A percentile compares a stretch with the other conserved stretches of the same genome.
Evolutionary conservation across 2,888 invertebrate genomes (phyloP).

Genomic region (Oscheius sp.): DNA sequence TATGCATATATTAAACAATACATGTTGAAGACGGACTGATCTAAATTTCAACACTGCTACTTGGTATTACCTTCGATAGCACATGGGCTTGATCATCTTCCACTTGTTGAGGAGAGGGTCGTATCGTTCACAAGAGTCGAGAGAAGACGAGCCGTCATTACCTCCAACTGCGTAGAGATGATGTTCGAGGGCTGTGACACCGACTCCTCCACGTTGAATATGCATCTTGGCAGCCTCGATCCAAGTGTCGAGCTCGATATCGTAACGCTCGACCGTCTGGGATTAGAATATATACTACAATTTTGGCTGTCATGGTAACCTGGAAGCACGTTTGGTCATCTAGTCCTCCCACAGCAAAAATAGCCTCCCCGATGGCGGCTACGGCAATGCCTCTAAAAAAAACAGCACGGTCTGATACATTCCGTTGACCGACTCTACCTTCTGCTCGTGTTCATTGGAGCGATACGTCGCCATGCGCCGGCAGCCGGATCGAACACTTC

Average conservation of each 20-base stretch:
- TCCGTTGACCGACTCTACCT: constrained; percentile 40
- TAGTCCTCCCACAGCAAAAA: constrained; percentile 77
- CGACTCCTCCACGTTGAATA: constrained; percentile 76
- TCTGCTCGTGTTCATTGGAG: constrained; percentile 62
- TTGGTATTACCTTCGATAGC: constrained; percentile 69
- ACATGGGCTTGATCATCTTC: constrained; percentile 75
- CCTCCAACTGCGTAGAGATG: constrained; percentile 76
- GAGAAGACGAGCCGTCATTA: constrained; percentile 76
- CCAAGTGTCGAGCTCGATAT: constrained; percentile 75
- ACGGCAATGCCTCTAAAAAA: constrained; percentile 75
- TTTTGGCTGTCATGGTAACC: constrained; percentile 49
- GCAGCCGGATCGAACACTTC: constrained; percentile 68
- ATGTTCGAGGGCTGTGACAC: constrained; percentile 74
- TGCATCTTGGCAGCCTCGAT: constrained; percentile 75
- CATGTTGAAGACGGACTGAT: no score
- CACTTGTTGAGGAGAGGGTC: constrained; percentile 77
- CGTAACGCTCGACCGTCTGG: constrained; percentile 73
- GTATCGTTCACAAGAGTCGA: constrained; percentile 76
- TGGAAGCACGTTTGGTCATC: constrained; percentile 76
- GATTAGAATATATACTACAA: constrained; percentile 21
- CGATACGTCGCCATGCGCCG: constrained; percentile 44
- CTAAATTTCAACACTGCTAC: no score
- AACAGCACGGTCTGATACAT: neutral
- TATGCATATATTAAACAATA: no score
- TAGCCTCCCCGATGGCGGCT: constrained; percentile 75